Percentiles rank a stretch among this genome's conserved stretches.
These are phyloP conservation scores for Agonopterix subpropinquella DNA, from an alignment of 2,888 invertebrate species.

Conservation along the genomic window DNA sequence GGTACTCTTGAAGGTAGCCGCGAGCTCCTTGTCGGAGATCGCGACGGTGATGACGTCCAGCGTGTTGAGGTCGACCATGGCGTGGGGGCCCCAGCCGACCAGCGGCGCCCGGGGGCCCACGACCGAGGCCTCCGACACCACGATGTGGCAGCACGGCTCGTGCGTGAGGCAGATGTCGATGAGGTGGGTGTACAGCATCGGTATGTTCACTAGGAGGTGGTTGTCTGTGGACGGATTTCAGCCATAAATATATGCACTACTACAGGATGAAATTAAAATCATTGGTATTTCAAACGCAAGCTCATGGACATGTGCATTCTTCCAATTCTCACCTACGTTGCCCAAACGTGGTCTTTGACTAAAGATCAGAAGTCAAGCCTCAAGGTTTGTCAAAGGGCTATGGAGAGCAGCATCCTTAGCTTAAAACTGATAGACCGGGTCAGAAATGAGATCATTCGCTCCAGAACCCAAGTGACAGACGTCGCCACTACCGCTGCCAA, in stretches of 20 bases:
- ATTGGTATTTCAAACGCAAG: too few species aligned
- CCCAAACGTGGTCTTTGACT: too few species aligned
- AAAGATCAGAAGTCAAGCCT: too few species aligned
- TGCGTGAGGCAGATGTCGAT: constrained; percentile 89
- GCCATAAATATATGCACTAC: background rate
- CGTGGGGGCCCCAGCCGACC: constrained; percentile 68
- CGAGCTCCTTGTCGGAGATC: constrained; percentile 79
- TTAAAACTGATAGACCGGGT: too few species aligned
- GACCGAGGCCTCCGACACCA: constrained; percentile 77
- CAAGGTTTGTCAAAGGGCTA: too few species aligned
- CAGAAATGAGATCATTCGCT: too few species aligned
- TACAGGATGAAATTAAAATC: too few species aligned
- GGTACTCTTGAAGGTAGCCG: constrained; percentile 81
- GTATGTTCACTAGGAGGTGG: constrained; percentile 88
- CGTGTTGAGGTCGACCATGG: constrained; percentile 80
- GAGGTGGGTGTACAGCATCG: constrained; percentile 89
- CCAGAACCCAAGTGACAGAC: too few species aligned
- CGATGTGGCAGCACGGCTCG: constrained; percentile 88
- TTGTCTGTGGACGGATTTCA: constrained; percentile 74
- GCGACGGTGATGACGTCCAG: constrained; percentile 82
- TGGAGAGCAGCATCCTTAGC: too few species aligned
- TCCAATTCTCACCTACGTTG: too few species aligned
- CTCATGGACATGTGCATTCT: too few species aligned
- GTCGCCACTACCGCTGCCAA: too few species aligned
- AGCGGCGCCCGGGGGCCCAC: constrained; percentile 80